Evolutionary conservation across 1,140 invertebrate genomes (phyloP).

Genomic region (Trissolcus basalis): DNA sequence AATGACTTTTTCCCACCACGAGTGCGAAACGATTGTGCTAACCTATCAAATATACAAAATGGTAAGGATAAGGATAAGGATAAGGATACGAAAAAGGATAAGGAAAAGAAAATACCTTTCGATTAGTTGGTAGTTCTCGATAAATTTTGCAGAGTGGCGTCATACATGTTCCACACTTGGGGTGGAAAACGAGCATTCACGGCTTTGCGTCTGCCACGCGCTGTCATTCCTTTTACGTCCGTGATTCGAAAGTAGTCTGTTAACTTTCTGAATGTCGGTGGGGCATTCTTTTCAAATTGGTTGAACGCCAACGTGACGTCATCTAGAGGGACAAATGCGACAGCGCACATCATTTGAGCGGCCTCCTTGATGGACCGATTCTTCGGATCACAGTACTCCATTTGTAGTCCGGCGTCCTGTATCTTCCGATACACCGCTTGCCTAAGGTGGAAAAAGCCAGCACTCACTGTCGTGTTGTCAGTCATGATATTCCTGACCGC

Average conservation of each 20-base stretch:
- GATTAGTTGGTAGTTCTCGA: not conserved
- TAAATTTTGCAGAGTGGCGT: no score
- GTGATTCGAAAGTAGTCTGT: not conserved
- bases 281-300: not conserved
- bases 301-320: not conserved
- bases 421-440: not conserved
- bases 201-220: not conserved
- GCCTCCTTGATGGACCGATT: not conserved
- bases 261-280: not conserved
- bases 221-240: not conserved
- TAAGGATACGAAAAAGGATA: not conserved
- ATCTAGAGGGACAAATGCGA: not conserved
- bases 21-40: slow-evolving; percentile 11
- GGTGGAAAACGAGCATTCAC: no score
- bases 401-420: not conserved
- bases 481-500: not conserved
- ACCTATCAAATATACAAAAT: slow-evolving; percentile 4
- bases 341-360: not conserved
- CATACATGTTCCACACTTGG: not conserved
- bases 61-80: not conserved
- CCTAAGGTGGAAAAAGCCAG: not conserved
- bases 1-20: slow-evolving; percentile 10
- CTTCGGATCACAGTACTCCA: not conserved
- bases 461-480: not conserved
- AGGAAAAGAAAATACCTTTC: not conserved